A percentile compares a stretch with the other conserved stretches of the same genome.
These are phyloP conservation scores for Percopsis transmontana DNA, from an alignment of 2,113 vertebrate genomes.

Conservation along the genomic window DNA sequence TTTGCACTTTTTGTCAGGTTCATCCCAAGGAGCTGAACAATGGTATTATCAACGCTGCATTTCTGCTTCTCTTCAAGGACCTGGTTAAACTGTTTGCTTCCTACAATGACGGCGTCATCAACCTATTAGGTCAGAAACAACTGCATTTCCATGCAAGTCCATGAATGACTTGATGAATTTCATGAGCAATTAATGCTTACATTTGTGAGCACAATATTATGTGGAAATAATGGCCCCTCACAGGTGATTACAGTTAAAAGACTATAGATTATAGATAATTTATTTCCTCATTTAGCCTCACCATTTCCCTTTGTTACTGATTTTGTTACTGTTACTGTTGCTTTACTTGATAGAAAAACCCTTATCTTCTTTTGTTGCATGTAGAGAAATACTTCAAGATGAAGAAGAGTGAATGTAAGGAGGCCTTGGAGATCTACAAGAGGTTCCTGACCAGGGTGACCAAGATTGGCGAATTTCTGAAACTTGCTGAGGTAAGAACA, in stretches of 20 bases:
- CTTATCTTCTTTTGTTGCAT: slow-evolving; percentile 28
- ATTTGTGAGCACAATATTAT: not conserved
- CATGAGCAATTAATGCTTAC: not conserved
- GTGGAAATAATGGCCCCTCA: not conserved
- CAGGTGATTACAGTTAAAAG: not conserved
- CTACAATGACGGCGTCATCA: slow-evolving; percentile 99
- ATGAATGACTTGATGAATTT: not conserved
- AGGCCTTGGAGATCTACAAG: slow-evolving; percentile 98
- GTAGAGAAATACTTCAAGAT: slow-evolving; percentile 99
- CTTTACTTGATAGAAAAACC: not conserved
- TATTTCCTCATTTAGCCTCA: not conserved
- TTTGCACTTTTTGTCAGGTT: slow-evolving; percentile 74
- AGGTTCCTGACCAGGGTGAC: slow-evolving; percentile 97
- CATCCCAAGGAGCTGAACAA: slow-evolving; percentile 98
- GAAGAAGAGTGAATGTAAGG: slow-evolving; percentile 99
- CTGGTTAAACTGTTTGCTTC: slow-evolving; percentile 98
- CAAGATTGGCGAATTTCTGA: slow-evolving; percentile 97
- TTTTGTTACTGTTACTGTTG: not conserved
- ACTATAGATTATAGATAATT: not conserved
- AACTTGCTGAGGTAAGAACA: slow-evolving; percentile 90
- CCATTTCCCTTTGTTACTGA: no score
- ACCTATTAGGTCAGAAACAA: slow-evolving; percentile 87
- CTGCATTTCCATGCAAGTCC: not conserved
- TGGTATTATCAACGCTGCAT: slow-evolving; percentile 95
- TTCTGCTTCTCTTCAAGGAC: slow-evolving; percentile 98